Percentiles rank a stretch among this genome's conserved stretches.
Conservation (phyloP, 1,140 invertebrate genomes). For the Orchestia grillus region DNA sequence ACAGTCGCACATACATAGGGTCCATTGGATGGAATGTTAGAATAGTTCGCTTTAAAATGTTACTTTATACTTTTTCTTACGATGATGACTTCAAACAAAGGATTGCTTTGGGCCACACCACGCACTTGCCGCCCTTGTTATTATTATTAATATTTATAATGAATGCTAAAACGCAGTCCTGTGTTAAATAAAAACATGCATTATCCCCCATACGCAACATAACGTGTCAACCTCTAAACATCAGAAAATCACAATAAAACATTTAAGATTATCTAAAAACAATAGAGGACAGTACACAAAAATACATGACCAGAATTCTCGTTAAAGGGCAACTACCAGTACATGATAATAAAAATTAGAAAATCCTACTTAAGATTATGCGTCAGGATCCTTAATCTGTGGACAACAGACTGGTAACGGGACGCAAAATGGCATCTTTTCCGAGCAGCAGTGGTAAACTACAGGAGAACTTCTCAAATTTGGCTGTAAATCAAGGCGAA, state of each 20-base stretch:
- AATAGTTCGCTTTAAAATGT: slow-evolving; percentile 4
- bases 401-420: background rate
- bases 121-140: background rate
- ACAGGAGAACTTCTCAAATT: too few species aligned
- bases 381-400: background rate
- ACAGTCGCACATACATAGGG: slow-evolving; percentile 18
- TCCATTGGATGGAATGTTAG: slow-evolving; percentile 35
- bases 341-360: slow-evolving; percentile 46
- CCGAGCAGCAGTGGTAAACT: too few species aligned
- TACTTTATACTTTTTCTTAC: background rate
- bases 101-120: background rate
- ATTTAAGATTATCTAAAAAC: slow-evolving; percentile 40
- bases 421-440: slow-evolving; percentile 7
- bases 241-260: slow-evolving; percentile 37
- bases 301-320: slow-evolving; percentile 52
- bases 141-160: background rate
- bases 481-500: too few species aligned
- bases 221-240: slow-evolving; percentile 50
- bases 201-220: slow-evolving; percentile 39
- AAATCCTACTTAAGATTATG: slow-evolving; percentile 49
- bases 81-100: background rate
- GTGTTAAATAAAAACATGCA: slow-evolving; percentile 4
- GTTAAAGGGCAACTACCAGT: slow-evolving; percentile 5
- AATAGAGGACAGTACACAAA: slow-evolving; percentile 46
- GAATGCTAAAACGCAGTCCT: slow-evolving; percentile 30